Percentiles rank a stretch among this genome's conserved stretches.
Evolutionary conservation across 2,797 vertebrate genomes (phyloP).

Genomic region (Steatocranus sp.): DNA sequence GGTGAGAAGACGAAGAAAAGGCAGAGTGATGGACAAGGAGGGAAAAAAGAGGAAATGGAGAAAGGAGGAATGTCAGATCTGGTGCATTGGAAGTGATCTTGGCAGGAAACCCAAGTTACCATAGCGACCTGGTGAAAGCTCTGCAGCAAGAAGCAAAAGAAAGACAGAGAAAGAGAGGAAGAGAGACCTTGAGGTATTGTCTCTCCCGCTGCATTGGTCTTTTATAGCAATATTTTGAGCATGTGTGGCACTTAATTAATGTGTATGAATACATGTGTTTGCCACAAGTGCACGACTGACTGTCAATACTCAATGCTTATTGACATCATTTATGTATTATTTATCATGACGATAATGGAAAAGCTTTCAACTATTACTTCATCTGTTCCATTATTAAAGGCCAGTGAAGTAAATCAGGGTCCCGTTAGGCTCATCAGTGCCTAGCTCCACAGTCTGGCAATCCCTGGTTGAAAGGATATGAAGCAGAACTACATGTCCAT

Average conservation of each 20-base stretch:
- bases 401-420: constrained; percentile 35
- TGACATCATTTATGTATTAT: neutral
- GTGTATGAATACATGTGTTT: neutral
- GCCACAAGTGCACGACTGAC: neutral
- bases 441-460: neutral
- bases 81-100: constrained; percentile 60
- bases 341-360: neutral
- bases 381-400: constrained; percentile 9
- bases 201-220: neutral
- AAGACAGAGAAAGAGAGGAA: neutral
- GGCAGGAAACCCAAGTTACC: constrained; percentile 68
- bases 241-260: neutral
- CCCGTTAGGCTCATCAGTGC: constrained; percentile 24
- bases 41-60: constrained; percentile 41
- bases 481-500: constrained; percentile 36
- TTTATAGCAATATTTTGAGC: neutral
- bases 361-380: neutral
- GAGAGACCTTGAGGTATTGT: constrained; percentile 54
- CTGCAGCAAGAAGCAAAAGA: constrained; percentile 39
- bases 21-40: constrained; percentile 23
- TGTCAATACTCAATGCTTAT: neutral
- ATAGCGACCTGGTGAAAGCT: constrained; percentile 67
- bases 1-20: constrained; percentile 9
- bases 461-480: constrained; percentile 33
- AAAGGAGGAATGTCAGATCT: constrained; percentile 54